Evolutionary conservation across 1,140 invertebrate genomes (phyloP), one percentile per base, ranked within the genome.

Genomic region (Drosophila mayri): DNA sequence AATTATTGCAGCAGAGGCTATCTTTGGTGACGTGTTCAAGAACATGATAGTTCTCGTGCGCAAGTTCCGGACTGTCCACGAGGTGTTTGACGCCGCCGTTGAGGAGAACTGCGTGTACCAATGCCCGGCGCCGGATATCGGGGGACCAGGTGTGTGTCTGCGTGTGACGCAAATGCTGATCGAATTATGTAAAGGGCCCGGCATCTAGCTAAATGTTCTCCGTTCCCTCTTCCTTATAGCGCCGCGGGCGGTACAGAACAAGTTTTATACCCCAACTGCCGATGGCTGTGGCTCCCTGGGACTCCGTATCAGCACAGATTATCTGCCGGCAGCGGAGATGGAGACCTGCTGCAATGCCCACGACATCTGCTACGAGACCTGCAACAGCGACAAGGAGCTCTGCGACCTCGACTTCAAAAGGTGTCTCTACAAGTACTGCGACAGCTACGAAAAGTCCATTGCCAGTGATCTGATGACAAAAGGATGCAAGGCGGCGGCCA

Each of bases 301-400:
- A 16, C 94, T 96, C 55, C 93, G 97, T 93, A 95, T 97, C 72
- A 94, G 94, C 47, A 95, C 95, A 32, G 95, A 97, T 68, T 96
- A 96, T 81, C 93, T 98, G 30, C 96, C 97, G 10, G 93, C 96
- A 11, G 93, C 94, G 28, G 95, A 96, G 92, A 97, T 98, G 95
- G 96, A 96, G 10, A 95, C 95, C 73, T 98, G 97, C 85, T 98
- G 97, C 93, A 95, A 98, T 91, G 83, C 91, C 3, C 97, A 98
- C 92, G 97, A 98, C 79, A 95, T 96, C 68, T 98, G 97, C 92
- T 98, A 98, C 83, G 97, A 97, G 70, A 97, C 96, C 4, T 98
- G 97, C 91, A 97, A 97, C 76, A 95, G 93, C 35, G 95, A 97
- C 50, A 98, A 97, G 92, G 97, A 98, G 91, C 93, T 95, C 1